Percentiles rank a stretch among this genome's conserved stretches.
Evolutionary conservation across 2,113 vertebrate genomes (phyloP).

Genomic region (Bufo bufo): DNA sequence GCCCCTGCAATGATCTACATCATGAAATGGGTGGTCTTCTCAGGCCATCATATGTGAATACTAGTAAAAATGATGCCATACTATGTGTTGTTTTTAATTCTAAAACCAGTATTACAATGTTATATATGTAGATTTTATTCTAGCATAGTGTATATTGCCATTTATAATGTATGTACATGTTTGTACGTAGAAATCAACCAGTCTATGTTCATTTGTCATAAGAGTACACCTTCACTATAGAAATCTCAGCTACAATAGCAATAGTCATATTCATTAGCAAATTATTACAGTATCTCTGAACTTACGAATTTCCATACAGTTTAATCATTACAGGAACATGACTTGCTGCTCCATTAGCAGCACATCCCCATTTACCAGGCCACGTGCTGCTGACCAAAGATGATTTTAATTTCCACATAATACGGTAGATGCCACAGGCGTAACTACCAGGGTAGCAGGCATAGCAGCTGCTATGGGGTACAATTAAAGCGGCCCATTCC

Average conservation of each 20-base stretch:
- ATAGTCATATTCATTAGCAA: neutral
- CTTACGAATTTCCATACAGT: neutral
- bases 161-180: no score
- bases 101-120: neutral
- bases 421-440: no score
- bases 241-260: neutral
- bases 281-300: neutral
- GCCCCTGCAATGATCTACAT: neutral
- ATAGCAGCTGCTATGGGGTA: no score
- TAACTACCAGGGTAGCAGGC: no score
- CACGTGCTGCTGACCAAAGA: no score
- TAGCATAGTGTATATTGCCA: no score
- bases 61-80: neutral
- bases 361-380: no score
- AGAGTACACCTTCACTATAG: neutral
- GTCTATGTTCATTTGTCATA: neutral
- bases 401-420: no score
- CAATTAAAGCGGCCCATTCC: no score
- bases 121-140: no score
- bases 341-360: no score
- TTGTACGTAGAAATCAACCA: neutral
- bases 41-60: neutral
- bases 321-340: neutral
- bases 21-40: neutral
- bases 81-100: neutral